Evolutionary conservation across 2,888 invertebrate species (phyloP), one percentile per base, ranked within the genome.

Genomic region (Thelaira solivaga): DNA sequence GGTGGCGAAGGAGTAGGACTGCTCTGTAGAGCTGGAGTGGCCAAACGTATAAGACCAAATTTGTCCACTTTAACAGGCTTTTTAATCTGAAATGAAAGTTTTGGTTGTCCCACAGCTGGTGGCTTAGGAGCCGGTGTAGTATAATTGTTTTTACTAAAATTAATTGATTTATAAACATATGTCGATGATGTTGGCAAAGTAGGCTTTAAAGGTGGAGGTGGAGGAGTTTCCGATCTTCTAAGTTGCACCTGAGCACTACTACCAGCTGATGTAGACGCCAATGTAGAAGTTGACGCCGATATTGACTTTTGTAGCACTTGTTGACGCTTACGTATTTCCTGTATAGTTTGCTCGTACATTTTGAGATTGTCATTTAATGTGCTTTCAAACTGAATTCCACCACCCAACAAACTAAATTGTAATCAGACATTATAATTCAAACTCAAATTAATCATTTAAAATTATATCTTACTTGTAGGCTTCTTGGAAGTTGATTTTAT

Each of bases 11-110:
- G 51, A 24, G 78, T 76, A 0, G 74, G 72, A 45, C 80, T 80
- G 18, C 31, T 76, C 10, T 77, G 51, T 6, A 80, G 90, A 53
- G 91, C 90, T 55, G 92, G 92, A 68, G 91, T 89, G 41, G 92
- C 93, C 81, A 93, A 87, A 0, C 93, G 91, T 89, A 94, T 92
- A 81, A 93, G 92, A 0, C 94, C 94, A 85, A 94, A 93, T 88
- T 94, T 94, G 87, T 94, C 94, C 80, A 94, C 88, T 16, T 93
- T 93, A 67, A 93, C 92, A 87, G 93, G 86, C 84, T 82, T 82
- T 36, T 86, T 86, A 16, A 87, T 86, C 76, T 87, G 85, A 80
- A 88, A 88, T 2, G 88, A 86, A n/a, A 86, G 80, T 49, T 85
- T 86, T 8, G 83, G 82, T 0, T 80, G 72, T 7, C 73, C 69